Percentiles rank a stretch among this genome's conserved stretches.
Evolutionary conservation across 2,888 invertebrate species (phyloP).

Genomic region (Drosophila testacea): DNA sequence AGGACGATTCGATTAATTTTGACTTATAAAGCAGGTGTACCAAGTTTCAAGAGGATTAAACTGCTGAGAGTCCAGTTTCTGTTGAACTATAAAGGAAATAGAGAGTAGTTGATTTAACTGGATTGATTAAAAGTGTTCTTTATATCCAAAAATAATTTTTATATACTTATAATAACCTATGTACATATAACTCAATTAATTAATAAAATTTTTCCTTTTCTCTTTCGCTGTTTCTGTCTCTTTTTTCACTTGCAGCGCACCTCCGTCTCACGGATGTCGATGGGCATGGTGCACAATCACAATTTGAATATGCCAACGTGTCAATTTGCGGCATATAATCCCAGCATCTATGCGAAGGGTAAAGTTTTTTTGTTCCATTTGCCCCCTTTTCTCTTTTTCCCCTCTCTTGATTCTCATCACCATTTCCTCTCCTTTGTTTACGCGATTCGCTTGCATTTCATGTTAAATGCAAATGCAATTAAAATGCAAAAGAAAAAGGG

Average conservation of each 20-base stretch:
- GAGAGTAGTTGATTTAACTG: neutral
- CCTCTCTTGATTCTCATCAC: neutral
- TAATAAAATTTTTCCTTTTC: neutral
- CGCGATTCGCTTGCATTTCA: conserved; percentile 12
- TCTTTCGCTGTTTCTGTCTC: neutral
- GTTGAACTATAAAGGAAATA: neutral
- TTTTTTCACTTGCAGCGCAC: conserved; percentile 82
- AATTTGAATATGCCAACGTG: conserved; percentile 84
- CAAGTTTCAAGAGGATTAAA: no score
- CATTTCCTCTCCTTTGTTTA: neutral
- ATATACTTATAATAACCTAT: neutral
- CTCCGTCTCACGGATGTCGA: conserved; percentile 85
- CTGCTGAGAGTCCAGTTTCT: neutral
- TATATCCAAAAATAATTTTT: neutral
- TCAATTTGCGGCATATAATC: conserved; percentile 84
- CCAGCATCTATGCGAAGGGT: conserved; percentile 83
- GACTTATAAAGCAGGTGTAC: no score
- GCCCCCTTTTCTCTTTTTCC: no score
- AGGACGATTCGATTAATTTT: no score
- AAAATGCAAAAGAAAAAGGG: conserved; percentile 63
- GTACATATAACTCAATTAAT: neutral
- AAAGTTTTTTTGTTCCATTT: conserved; percentile 47
- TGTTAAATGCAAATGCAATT: conserved; percentile 48
- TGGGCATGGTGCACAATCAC: conserved; percentile 84
- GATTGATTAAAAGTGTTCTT: neutral